phyloP scores from a whole-genome alignment of 2,797 vertebrate species.

The Etheostoma perlongum region DNA sequence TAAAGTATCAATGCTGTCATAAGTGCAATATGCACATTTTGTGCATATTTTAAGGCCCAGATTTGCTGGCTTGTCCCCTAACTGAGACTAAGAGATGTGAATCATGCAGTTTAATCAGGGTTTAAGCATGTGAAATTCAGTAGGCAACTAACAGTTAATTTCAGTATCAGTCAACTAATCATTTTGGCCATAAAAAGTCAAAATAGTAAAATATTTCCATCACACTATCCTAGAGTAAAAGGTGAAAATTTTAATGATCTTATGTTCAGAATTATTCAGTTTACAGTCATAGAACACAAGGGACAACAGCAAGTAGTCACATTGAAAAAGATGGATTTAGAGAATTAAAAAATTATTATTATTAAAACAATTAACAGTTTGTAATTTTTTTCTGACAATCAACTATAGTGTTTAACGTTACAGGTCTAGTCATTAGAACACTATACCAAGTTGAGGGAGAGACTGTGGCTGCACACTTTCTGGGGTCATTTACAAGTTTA shows the following conservation, averaged over 20 bases:
- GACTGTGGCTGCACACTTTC: background rate
- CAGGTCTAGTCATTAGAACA: background rate
- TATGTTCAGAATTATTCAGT: background rate
- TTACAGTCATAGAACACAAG: background rate
- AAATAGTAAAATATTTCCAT: background rate
- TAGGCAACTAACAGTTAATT: no score
- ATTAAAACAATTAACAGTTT: background rate
- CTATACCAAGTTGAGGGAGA: background rate
- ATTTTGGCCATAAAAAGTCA: slow-evolving; percentile 1
- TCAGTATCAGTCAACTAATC: background rate
- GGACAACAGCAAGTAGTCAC: background rate
- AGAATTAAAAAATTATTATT: no score
- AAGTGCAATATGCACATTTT: no score
- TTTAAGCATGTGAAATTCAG: background rate
- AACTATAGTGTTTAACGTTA: background rate
- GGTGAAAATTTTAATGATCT: background rate
- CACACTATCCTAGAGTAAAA: background rate
- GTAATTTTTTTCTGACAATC: no score
- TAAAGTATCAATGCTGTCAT: no score
- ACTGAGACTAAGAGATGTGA: background rate
- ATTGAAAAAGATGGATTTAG: background rate
- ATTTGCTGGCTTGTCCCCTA: background rate
- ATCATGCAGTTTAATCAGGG: background rate
- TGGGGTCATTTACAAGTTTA: background rate
- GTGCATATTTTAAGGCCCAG: no score